Percentiles rank a stretch among this genome's conserved stretches.
Conservation (phyloP, 2,888 invertebrate genomes). For the Hyppa rectilinea region DNA sequence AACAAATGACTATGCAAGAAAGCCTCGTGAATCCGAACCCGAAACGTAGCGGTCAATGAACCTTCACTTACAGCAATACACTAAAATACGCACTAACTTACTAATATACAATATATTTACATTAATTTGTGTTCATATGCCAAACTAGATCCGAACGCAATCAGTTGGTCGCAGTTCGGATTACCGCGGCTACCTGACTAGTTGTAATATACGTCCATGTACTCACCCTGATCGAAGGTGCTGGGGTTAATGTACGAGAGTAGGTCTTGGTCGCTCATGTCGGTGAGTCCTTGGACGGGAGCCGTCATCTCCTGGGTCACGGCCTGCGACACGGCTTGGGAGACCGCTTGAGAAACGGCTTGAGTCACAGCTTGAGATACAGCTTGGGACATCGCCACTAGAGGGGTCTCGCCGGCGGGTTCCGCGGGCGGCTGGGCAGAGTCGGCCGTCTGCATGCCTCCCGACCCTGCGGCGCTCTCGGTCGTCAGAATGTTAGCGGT, state of each 20-base stretch:
- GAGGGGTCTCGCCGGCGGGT: slow-evolving; percentile 82
- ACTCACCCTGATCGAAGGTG: slow-evolving; percentile 96
- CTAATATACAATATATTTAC: slow-evolving; percentile 63
- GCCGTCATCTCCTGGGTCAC: slow-evolving; percentile 90
- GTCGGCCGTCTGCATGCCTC: slow-evolving; percentile 70
- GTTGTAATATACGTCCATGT: slow-evolving; percentile 78
- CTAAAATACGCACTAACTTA: slow-evolving; percentile 38
- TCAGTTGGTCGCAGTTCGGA: slow-evolving; percentile 54
- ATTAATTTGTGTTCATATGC: slow-evolving; percentile 39
- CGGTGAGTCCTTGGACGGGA: slow-evolving; percentile 93
- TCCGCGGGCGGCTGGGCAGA: slow-evolving; percentile 77
- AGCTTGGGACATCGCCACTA: slow-evolving; percentile 88
- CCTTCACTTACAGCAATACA: slow-evolving; percentile 36
- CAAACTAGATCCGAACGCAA: slow-evolving; percentile 46
- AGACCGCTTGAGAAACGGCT: slow-evolving; percentile 87
- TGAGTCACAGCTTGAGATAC: slow-evolving; percentile 89
- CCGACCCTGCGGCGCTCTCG: slow-evolving; percentile 75
- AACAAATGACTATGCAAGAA: slow-evolving; percentile 71
- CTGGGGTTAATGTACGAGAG: slow-evolving; percentile 97
- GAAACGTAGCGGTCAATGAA: slow-evolving; percentile 29
- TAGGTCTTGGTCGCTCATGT: slow-evolving; percentile 96
- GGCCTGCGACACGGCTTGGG: slow-evolving; percentile 87
- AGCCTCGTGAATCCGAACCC: slow-evolving; percentile 64
- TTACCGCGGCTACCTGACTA: slow-evolving; percentile 52
- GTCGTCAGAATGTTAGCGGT: slow-evolving; percentile 86